Evolutionary conservation across 2,797 vertebrate species (phyloP).

Genomic region (Alca torda): DNA sequence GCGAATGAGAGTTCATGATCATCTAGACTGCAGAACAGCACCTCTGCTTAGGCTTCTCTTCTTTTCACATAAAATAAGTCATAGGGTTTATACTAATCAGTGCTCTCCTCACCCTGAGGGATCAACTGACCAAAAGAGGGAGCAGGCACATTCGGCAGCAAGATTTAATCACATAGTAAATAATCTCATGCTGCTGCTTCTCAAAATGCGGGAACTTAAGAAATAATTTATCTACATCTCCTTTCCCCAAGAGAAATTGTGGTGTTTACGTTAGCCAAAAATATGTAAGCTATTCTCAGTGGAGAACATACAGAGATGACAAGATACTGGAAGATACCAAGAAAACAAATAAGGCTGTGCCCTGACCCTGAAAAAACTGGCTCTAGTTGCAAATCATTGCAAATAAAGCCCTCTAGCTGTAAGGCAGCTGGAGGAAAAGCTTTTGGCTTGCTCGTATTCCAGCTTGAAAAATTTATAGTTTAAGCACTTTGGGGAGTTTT

Average conservation of each 20-base stretch:
- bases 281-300: background rate
- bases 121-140: background rate
- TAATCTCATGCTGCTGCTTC: background rate
- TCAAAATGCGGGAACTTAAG: background rate
- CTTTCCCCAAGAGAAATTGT: background rate
- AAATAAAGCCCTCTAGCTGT: background rate
- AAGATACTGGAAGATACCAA: constrained; percentile 8
- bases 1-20: background rate
- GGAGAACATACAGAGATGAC: background rate
- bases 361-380: background rate
- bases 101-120: background rate
- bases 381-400: background rate
- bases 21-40: background rate
- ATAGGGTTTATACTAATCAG: background rate
- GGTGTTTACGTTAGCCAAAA: background rate
- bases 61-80: background rate
- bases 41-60: background rate
- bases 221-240: background rate
- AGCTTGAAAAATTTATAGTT: background rate
- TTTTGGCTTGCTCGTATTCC: background rate
- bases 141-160: background rate
- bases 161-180: background rate
- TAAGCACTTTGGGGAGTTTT: background rate
- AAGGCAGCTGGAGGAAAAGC: constrained; percentile 8
- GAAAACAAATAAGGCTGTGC: background rate